Conservation (phyloP, 1,140 invertebrate genomes). For the Drosophila virilis region DNA sequence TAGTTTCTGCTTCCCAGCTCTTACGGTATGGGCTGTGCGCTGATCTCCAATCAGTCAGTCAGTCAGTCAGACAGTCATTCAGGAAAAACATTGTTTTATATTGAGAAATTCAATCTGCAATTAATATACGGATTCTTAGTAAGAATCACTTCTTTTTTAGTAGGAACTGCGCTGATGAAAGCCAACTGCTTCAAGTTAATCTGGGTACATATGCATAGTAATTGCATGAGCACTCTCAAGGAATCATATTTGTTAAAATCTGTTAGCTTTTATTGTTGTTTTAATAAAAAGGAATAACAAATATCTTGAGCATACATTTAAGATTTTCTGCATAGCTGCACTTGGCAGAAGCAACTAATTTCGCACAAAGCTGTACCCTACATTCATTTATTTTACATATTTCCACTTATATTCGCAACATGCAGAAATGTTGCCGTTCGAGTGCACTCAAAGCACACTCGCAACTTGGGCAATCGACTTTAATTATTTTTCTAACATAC, state of each 20-base stretch:
- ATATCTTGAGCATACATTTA: background rate
- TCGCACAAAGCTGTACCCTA: background rate
- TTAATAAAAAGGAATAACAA: background rate
- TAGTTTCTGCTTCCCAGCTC: too few species aligned
- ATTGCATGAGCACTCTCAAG: too few species aligned
- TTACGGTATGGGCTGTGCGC: too few species aligned
- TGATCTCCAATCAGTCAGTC: too few species aligned
- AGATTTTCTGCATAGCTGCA: background rate
- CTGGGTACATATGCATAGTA: too few species aligned
- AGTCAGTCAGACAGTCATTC: too few species aligned
- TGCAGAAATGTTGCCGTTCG: background rate
- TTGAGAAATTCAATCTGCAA: too few species aligned
- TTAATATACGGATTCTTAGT: too few species aligned
- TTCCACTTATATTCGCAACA: background rate
- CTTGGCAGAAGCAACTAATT: background rate
- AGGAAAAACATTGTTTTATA: too few species aligned
- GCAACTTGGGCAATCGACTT: constrained; percentile 15
- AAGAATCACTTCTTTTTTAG: too few species aligned
- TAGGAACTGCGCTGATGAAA: too few species aligned
- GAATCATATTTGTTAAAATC: background rate
- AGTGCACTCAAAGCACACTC: constrained; percentile 11
- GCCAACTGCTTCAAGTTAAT: too few species aligned
- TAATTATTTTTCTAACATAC: constrained; percentile 21
- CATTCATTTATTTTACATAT: background rate
- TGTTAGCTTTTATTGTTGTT: background rate